A percentile compares a stretch with the other conserved stretches of the same genome.
These are phyloP conservation scores for Chloroceryle inda DNA, from an alignment of 2,797 vertebrate species.

Conservation along the genomic window DNA sequence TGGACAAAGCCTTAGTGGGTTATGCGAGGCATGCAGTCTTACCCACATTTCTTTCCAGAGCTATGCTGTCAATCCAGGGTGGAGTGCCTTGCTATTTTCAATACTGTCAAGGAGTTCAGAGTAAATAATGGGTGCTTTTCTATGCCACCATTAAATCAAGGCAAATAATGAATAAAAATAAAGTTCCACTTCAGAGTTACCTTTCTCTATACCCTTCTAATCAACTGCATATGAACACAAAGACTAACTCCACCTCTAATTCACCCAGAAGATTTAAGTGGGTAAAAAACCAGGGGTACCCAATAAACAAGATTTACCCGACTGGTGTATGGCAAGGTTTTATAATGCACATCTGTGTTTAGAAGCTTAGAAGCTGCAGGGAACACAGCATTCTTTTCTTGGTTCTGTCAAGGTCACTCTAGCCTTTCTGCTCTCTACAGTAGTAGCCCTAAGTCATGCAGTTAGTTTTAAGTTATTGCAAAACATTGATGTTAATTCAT, in stretches of 20 bases:
- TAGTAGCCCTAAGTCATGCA: background rate
- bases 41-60: background rate
- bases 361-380: background rate
- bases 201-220: slow-evolving; percentile 9
- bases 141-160: background rate
- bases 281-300: background rate
- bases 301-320: slow-evolving; percentile 49
- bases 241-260: background rate
- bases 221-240: slow-evolving; percentile 34
- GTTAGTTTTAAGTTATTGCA: slow-evolving; percentile 40
- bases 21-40: background rate
- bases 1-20: background rate
- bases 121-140: slow-evolving; percentile 11
- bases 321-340: background rate
- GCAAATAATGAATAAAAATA: slow-evolving; percentile 51
- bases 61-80: background rate
- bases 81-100: background rate
- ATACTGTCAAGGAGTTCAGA: background rate
- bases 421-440: background rate
- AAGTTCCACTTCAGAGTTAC: background rate
- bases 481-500: slow-evolving; percentile 67
- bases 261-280: slow-evolving; percentile 1
- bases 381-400: background rate
- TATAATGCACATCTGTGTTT: slow-evolving; percentile 12
- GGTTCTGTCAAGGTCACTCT: background rate